Percentiles rank a stretch among this genome's conserved stretches.
Conservation (phyloP, 2,113 vertebrate species). For the Dasyurus viverrinus region DNA sequence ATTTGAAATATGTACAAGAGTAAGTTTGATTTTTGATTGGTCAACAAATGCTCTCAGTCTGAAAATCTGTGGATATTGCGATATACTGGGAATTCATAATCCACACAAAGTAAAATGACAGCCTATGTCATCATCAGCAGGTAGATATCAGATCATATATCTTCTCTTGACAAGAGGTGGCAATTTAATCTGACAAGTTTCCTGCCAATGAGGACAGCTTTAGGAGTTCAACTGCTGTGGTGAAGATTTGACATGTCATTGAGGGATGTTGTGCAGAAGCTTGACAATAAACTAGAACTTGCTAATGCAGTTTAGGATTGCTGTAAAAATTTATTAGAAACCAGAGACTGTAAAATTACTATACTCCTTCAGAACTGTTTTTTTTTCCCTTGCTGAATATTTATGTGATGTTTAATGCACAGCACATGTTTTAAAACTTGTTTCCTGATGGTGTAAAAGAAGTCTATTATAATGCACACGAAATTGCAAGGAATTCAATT, state of each 20-base stretch:
- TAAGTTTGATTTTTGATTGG: constrained; percentile 30
- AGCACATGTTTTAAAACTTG: constrained; percentile 81
- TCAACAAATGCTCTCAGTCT: constrained; percentile 56
- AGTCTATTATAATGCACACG: constrained; percentile 74
- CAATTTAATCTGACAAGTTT: constrained; percentile 85
- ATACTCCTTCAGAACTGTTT: constrained; percentile 77
- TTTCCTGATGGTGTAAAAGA: constrained; percentile 80
- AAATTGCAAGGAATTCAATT: constrained; percentile 78
- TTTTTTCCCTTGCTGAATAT: constrained; percentile 81
- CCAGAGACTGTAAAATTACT: constrained; percentile 85
- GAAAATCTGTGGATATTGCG: constrained; percentile 31
- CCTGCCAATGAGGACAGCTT: constrained; percentile 80
- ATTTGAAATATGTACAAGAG: constrained; percentile 43
- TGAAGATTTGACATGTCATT: constrained; percentile 80
- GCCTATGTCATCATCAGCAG: constrained; percentile 69
- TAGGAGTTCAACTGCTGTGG: constrained; percentile 76
- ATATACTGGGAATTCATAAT: constrained; percentile 64
- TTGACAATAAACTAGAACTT: constrained; percentile 82
- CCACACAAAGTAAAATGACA: constrained; percentile 61
- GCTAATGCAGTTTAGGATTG: constrained; percentile 82
- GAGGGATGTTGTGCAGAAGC: constrained; percentile 77
- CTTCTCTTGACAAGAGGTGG: constrained; percentile 81
- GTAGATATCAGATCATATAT: constrained; percentile 74
- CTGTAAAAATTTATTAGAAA: constrained; percentile 87
- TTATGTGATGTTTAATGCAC: constrained; percentile 81